Base-by-base conservation (phyloP, 2,113 vertebrate species). In the Microcebus tavaratra region DNA sequence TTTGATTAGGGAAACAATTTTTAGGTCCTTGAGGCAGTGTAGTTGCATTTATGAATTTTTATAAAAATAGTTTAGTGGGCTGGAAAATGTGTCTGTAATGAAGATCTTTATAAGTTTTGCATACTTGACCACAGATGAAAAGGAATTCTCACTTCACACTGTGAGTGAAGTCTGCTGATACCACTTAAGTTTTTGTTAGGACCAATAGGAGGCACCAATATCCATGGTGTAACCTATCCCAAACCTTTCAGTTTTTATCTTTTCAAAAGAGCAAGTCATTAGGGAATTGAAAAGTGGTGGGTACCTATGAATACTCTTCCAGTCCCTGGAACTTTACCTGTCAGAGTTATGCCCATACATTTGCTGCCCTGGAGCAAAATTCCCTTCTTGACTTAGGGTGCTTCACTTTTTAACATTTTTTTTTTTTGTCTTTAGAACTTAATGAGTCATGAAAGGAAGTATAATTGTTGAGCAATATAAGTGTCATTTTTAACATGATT, bases 11-110 rank as follows among this genome's bases (percentile, higher is more conserved):
- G 80, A 50, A 67, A 82, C 2, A 50, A 0, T 80, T 97, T 93
- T 75, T 73, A 83, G 39, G 39, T 48, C 6, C 20, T 90, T 73
- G 42, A 83, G 61, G 61, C 21, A 80, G n/a, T 87, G 15, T 88
- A 50, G 82, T 92, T 92, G 5, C 27, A 50, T 72, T 94, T 91
- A 50, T 83, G 85, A 61, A 78, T 89, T 94, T 88, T 90, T 95
- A 45, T 85, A 76, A 94, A 55, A 15, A 86, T 81, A 53, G 70
- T 61, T 85, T 45, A 76, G 25, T 80, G 50, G 21, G 15, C 93
- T 92, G 79, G n/a, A 11, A 87, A 68, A 88, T 93, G 31, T 93
- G 25, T 8, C 68, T 84, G 23, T 88, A 93, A 67, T 68, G 53
- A 91, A 11, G 42, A 50, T 85, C 17, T 29, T 86, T 92, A 63